Base-by-base conservation (phyloP, 1,140 invertebrate genomes). In the Reticulitermes speratus region DNA sequence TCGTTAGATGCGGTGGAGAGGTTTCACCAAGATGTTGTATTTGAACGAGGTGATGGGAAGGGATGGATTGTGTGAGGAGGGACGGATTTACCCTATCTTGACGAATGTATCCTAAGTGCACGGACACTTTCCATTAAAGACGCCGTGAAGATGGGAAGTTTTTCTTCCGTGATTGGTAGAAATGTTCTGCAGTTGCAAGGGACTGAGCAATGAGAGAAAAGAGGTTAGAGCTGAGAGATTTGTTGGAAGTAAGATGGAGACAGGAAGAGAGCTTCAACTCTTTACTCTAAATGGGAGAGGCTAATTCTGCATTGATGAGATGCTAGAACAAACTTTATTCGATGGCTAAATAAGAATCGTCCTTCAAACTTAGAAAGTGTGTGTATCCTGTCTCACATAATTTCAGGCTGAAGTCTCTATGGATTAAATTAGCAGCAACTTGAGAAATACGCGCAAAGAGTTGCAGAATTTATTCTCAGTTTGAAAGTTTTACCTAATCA, bases 221-320 rank as follows among this genome's bases (percentile, higher is more conserved):
- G 65, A 75, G 65, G n/a, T 8, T 23, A 14, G 25, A 75, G 65
- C 16, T 30, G 65, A 75, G 65, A 75, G 65, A 75, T 75, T 75
- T 75, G 65, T 75, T 75, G 25, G 65, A 75, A 55, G 30, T 75
- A 75, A 75, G 65, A 75, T 75, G 65, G n/a, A 75, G 65, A 30
- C 25, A 30, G 65, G 65, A 75, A 30, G 59, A 75, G n/a, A n/a
- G 16, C 25, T 25, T 75, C n/a, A 55, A 55, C 52, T 16, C 65
- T 75, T 25, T 75, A 75, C 65, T 30, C 65, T 1, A 21, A 55
- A 55, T 5, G 11, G 65, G 25, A 30, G n/a, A 75, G n/a, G 65
- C 65, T 75, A 75, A 75, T 75, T 75, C 65, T 75, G 12, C 65
- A 75, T 25, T 75, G 65, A 75, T 75, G 65, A 75, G n/a, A n/a